Conservation (phyloP, 2,888 invertebrate species). For the Calephelis perditalis region DNA sequence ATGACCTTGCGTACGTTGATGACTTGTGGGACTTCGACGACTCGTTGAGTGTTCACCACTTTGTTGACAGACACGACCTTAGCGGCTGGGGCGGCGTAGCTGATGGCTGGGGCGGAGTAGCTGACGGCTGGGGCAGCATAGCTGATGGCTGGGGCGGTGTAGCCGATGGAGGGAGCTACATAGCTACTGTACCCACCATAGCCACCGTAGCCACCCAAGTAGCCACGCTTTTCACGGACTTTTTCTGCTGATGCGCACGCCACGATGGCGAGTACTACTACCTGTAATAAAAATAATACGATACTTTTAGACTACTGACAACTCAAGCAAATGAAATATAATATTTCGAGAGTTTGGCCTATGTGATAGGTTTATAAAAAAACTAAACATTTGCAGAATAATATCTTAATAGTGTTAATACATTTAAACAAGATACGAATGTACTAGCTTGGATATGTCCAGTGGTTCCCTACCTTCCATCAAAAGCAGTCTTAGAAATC, state of each 20-base stretch:
- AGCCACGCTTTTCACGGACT: constrained; percentile 44
- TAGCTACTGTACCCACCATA: constrained; percentile 15
- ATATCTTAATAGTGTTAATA: too few relatives aligned
- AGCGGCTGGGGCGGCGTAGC: constrained; percentile 32
- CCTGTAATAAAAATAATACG: not conserved
- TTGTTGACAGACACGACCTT: constrained; percentile 42
- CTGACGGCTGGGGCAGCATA: constrained; percentile 25
- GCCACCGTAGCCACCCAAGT: constrained; percentile 30
- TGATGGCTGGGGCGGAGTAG: constrained; percentile 29
- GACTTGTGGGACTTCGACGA: constrained; percentile 42
- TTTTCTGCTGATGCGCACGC: constrained; percentile 37
- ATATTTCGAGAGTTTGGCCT: too few relatives aligned
- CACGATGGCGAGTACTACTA: constrained; percentile 15
- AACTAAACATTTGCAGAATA: too few relatives aligned
- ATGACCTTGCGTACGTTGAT: constrained; percentile 45
- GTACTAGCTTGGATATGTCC: too few relatives aligned
- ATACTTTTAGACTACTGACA: too few relatives aligned
- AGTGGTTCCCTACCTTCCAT: too few relatives aligned
- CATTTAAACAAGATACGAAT: too few relatives aligned
- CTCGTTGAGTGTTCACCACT: constrained; percentile 41
- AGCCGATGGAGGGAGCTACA: constrained; percentile 16
- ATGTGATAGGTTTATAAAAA: too few relatives aligned
- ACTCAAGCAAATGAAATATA: too few relatives aligned
- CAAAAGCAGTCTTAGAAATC: too few relatives aligned
- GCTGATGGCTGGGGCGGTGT: constrained; percentile 21